Evolutionary conservation across 2,888 invertebrate genomes (phyloP), one percentile per base, ranked within the genome.

Genomic region (Crepidodera aurea): DNA sequence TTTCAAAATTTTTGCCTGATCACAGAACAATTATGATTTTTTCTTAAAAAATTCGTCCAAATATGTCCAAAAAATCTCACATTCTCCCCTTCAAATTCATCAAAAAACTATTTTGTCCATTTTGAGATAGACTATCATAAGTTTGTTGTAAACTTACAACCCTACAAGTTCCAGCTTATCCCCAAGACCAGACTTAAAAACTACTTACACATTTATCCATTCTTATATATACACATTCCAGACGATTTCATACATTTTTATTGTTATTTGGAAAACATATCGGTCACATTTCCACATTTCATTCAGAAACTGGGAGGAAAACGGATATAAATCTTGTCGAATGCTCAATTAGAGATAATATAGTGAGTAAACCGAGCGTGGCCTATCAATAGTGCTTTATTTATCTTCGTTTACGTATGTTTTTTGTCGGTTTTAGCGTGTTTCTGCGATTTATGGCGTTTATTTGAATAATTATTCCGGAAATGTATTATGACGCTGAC

Each of bases 341-440:
- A 78, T 76, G 79, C 77, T 78, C 79, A 79, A 79, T 79, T 79
- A 79, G 78, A 77, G 78, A 71, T 77, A 77, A 78, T 78, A 77
- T 76, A 78, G 78, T 75, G 78, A 69, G 77, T 78, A 78, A 79
- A 79, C 77, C 78, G 79, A 77, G 78, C 78, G 75, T 77, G 72
- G 72, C 68, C 75, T 73, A 76, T 77, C 75, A 75, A 74, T 73
- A 74, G 67, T 64, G 73, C 73, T 73, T 73, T 73, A 74, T 74
- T 74, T 73, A 70, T 70, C 64, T 66, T 67, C 71, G 67, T 69
- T 65, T 65, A 69, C 70, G 70, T 71, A 72, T 72, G 70, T 69
- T 71, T 74, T 73, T 73, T 69, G 68, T 69, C 67, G 69, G 65
- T 66, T 63, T 42, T 58, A 51, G 57, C 62, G 57, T 64, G 61